These are phyloP conservation scores for Stigmatopora nigra DNA, from an alignment of 2,113 vertebrate species.

Conservation along the genomic window DNA sequence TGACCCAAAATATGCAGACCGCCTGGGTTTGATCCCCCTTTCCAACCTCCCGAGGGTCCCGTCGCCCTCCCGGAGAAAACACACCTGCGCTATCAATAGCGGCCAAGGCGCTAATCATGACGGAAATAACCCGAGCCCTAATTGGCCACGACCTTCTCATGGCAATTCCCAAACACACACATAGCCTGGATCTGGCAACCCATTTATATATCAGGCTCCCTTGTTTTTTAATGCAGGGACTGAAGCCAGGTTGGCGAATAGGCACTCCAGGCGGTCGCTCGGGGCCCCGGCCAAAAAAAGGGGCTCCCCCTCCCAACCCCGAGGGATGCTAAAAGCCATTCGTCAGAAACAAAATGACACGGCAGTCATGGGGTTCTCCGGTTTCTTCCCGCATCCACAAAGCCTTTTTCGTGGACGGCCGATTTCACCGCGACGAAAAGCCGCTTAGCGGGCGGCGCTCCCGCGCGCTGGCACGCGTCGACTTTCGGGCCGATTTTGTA, in stretches of 20 bases:
- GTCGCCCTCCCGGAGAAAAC: conserved; percentile 42
- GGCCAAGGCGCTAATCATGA: conserved; percentile 46
- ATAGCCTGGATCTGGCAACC: conserved; percentile 3
- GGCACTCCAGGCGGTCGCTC: too few relatives aligned
- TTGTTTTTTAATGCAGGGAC: too few relatives aligned
- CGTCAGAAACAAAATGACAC: too few relatives aligned
- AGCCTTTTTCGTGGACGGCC: neutral
- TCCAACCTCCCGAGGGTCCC: neutral
- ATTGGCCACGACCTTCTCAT: conserved; percentile 37
- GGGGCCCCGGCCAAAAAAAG: too few relatives aligned
- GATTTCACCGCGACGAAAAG: conserved; percentile 13
- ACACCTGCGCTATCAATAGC: conserved; percentile 44
- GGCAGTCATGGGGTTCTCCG: too few relatives aligned
- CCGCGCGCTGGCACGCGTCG: conserved; percentile 10
- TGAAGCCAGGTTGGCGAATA: too few relatives aligned
- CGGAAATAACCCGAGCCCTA: conserved; percentile 11
- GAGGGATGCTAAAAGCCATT: too few relatives aligned
- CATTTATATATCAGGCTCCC: neutral
- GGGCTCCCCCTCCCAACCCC: too few relatives aligned
- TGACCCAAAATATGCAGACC: too few relatives aligned
- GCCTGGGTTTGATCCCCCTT: neutral
- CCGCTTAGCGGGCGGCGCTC: conserved; percentile 5
- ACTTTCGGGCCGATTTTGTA: neutral
- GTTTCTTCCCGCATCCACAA: too few relatives aligned
- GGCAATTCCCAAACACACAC: conserved; percentile 17